phyloP scores from a whole-genome alignment of 2,113 vertebrate species.

The Sialia sialis region DNA sequence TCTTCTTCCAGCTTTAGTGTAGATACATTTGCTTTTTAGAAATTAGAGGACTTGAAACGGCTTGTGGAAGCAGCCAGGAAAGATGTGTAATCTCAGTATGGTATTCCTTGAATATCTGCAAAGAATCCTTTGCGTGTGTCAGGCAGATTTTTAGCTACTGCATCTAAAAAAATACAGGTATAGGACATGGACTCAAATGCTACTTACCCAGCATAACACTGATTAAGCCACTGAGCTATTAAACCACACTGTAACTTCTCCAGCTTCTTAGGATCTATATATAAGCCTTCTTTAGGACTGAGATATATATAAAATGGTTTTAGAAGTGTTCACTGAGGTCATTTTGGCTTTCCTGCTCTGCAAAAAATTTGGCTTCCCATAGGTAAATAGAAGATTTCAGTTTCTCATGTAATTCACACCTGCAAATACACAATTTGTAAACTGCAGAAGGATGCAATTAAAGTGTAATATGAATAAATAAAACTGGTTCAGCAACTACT shows the following conservation, averaged over 20 bases:
- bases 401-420: background rate
- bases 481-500: background rate
- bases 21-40: background rate
- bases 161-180: background rate
- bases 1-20: background rate
- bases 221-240: background rate
- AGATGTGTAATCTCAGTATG: background rate
- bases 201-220: background rate
- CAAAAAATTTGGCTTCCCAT: background rate
- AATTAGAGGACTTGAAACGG: background rate
- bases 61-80: background rate
- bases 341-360: background rate
- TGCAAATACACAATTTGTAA: background rate
- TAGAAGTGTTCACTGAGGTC: background rate
- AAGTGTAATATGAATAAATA: background rate
- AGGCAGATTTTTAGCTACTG: background rate
- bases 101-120: background rate
- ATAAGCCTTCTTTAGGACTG: background rate
- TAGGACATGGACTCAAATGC: background rate
- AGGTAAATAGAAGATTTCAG: background rate
- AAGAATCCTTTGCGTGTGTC: background rate
- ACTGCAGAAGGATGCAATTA: background rate
- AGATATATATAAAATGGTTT: constrained; percentile 1
- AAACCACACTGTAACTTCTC: background rate
- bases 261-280: background rate